phyloP scores from a whole-genome alignment of 30 jellyfish, hydroid and myxozoan species.

The Aurelia aurita region DNA sequence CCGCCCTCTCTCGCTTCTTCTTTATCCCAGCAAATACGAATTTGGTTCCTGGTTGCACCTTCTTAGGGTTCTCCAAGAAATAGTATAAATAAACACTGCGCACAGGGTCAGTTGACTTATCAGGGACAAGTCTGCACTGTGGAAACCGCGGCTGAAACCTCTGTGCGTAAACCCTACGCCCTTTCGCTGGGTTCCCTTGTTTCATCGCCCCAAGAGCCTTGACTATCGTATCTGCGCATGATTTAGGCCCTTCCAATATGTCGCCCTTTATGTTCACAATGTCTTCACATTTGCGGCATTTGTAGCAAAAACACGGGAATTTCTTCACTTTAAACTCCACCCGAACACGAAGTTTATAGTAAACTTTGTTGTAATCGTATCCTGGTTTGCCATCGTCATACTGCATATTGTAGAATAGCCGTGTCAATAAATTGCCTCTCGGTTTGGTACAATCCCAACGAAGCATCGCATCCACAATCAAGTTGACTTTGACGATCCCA shows the following conservation, averaged over 20 bases:
- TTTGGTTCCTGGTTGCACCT: constrained; percentile 31
- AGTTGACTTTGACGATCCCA: constrained; percentile 31
- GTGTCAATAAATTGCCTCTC: background rate
- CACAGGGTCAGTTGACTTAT: background rate
- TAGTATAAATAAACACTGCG: constrained; percentile 5
- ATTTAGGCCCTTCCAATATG: constrained; percentile 52
- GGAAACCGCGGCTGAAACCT: background rate
- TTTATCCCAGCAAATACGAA: constrained; percentile 48
- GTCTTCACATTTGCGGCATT: constrained; percentile 57
- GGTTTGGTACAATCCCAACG: constrained; percentile 78
- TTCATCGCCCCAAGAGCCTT: background rate
- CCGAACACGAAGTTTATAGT: constrained; percentile 62
- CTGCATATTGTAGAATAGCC: constrained; percentile 5
- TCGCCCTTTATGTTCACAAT: constrained; percentile 54
- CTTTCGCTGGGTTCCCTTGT: constrained; percentile 15
- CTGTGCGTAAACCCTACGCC: constrained; percentile 1
- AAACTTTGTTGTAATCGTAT: constrained; percentile 31
- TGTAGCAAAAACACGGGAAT: constrained; percentile 48
- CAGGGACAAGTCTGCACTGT: constrained; percentile 9
- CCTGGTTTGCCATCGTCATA: constrained; percentile 57
- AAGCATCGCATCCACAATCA: constrained; percentile 30
- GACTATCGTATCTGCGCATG: constrained; percentile 23
- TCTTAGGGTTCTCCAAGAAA: constrained; percentile 44
- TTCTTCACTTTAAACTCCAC: constrained; percentile 62
- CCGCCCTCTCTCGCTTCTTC: constrained; percentile 53